These are phyloP conservation scores for Propithecus perrieri DNA, from an alignment of 2,797 vertebrate species.

Conservation along the genomic window DNA sequence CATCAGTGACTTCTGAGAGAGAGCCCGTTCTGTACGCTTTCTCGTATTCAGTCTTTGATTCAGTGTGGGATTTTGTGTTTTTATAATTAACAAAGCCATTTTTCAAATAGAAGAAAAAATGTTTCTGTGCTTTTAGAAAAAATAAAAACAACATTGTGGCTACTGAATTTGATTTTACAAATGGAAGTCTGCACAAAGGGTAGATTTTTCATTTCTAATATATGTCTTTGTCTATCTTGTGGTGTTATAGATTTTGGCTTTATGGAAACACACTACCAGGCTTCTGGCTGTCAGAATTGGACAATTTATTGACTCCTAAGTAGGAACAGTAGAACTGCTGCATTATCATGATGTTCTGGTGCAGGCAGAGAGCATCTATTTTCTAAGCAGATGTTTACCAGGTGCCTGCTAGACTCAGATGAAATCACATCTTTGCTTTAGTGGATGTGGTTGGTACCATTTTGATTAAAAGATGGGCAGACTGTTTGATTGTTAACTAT, in stretches of 20 bases:
- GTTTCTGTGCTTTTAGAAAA: not conserved
- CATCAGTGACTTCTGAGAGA: not conserved
- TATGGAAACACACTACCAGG: not conserved
- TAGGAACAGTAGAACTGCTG: not conserved
- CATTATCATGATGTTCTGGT: not conserved
- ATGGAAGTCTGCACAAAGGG: not conserved
- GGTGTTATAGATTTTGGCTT: slow-evolving; percentile 45
- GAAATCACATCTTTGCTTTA: not conserved
- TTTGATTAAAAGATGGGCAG: not conserved
- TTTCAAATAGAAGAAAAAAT: slow-evolving; percentile 48
- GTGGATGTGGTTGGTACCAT: not conserved
- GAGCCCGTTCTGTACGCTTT: not conserved
- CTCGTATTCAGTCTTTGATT: not conserved
- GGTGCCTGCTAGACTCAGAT: not conserved
- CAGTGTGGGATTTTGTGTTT: not conserved
- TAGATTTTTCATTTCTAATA: slow-evolving; percentile 34
- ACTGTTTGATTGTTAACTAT: not conserved
- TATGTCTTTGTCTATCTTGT: slow-evolving; percentile 12
- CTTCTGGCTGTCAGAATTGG: slow-evolving; percentile 41
- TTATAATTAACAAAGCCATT: slow-evolving; percentile 58
- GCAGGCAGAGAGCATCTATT: not conserved
- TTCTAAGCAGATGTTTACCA: slow-evolving; percentile 18
- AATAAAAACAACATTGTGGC: not conserved
- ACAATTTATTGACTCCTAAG: slow-evolving; percentile 47
- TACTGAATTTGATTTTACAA: slow-evolving; percentile 54